Conservation (phyloP, 2,888 invertebrate genomes). For the Epiblema foenella region DNA sequence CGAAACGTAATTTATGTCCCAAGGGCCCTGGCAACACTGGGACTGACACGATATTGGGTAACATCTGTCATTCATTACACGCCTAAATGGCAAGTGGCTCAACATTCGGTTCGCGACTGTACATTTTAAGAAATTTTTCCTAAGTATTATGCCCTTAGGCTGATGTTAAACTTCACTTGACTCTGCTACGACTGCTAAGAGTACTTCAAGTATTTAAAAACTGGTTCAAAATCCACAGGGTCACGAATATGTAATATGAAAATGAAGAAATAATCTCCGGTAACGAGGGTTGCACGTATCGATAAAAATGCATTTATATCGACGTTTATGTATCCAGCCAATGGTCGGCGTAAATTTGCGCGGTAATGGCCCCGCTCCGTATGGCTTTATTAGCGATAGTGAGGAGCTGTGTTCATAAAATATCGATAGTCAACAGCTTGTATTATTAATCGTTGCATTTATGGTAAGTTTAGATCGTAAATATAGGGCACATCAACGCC, state of each 20-base stretch:
- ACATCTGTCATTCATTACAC: too few species aligned
- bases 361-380: conserved; percentile 60
- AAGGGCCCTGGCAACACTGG: too few species aligned
- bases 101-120: too few species aligned
- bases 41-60: too few species aligned
- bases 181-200: too few species aligned
- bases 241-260: conserved; percentile 54
- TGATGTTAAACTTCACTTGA: not conserved
- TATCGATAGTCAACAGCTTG: conserved; percentile 56
- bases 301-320: conserved; percentile 75
- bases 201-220: conserved; percentile 50
- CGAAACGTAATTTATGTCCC: too few species aligned
- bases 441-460: conserved; percentile 59
- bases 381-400: conserved; percentile 73
- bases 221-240: conserved; percentile 59
- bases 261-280: conserved; percentile 75
- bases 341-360: conserved; percentile 72
- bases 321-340: conserved; percentile 69
- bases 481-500: conserved; percentile 47
- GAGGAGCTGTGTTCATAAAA: conserved; percentile 63
- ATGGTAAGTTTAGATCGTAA: conserved; percentile 59
- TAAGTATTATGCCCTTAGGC: too few species aligned
- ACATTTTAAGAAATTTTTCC: too few species aligned
- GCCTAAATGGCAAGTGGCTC: too few species aligned
- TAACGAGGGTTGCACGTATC: conserved; percentile 71